Evolutionary conservation across 2,888 invertebrate genomes (phyloP), one percentile per base, ranked within the genome.

Genomic region (Ophion obscuratus): DNA sequence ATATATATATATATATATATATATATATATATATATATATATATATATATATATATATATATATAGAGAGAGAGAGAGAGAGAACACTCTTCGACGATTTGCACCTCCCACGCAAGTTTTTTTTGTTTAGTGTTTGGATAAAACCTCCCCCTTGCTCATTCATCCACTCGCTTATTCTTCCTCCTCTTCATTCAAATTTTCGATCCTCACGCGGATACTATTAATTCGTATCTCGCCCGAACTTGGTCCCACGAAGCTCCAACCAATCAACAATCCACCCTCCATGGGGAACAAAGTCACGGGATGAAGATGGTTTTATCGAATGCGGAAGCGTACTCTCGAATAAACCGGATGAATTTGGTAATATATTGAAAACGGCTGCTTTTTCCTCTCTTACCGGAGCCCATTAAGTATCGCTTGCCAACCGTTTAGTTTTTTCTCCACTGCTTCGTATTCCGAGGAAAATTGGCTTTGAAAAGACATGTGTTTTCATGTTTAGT

Each of bases 91-190:
- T 71, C 74, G 47, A 61, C 68, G 68, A 81, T 83, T 76, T 75
- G 44, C 84, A 64, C 83, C 81, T 80, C 83, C 47, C 71, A 75
- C 83, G 40, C n/a, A 73, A 82, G 10, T 47, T 82, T 75, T 75
- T 75, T 24, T 27, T 36, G 64, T 10, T 74, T n/a, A n/a, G 83
- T 74, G 47, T 10, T 47, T 47, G 47, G 14, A 80, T 77, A 79
- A 76, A 88, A 64, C 88, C 83, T 79, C 87, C 64, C 27, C 68
- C 74, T 82, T 79, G 68, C 75, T 77, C 78, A 67, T 76, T 83
- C 80, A 76, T 79, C 82, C 82, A 67, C 71, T 68, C 68, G 47
- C 78, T 59, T 68, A 47, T 66, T 86, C 67, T 77, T 67, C 77
- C 53, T 31, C 71, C 57, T 74, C 68, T 59, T 77, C 61, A 40